A percentile compares a stretch with the other conserved stretches of the same genome.
These are phyloP conservation scores for Oligia strigilis DNA, from an alignment of 2,888 invertebrate species.

Conservation along the genomic window DNA sequence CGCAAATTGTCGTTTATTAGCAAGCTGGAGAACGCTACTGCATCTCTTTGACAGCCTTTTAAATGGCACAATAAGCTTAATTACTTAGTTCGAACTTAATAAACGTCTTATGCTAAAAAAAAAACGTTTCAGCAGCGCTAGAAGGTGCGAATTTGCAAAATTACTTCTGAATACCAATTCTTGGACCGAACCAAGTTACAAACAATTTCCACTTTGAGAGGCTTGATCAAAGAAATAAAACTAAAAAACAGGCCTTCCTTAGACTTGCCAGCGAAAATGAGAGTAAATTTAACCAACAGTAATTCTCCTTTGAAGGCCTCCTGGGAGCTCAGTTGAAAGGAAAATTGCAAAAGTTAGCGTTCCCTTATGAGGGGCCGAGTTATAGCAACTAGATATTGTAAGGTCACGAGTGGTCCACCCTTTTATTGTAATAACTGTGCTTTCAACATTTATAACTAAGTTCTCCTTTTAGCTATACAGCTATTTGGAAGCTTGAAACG, in stretches of 20 bases:
- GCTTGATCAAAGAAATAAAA: slow-evolving; percentile 90
- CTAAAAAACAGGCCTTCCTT: slow-evolving; percentile 86
- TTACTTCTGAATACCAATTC: slow-evolving; percentile 88
- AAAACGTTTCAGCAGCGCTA: slow-evolving; percentile 53
- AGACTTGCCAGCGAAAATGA: slow-evolving; percentile 80
- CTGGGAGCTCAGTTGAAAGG: slow-evolving; percentile 81
- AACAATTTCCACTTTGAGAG: slow-evolving; percentile 87
- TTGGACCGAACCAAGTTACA: slow-evolving; percentile 81
- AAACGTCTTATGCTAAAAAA: slow-evolving; percentile 28
- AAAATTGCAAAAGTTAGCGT: slow-evolving; percentile 89
- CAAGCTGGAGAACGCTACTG: no score
- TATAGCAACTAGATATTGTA: slow-evolving; percentile 76
- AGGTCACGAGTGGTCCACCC: slow-evolving; percentile 60
- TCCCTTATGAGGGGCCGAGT: slow-evolving; percentile 84
- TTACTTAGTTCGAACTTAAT: slow-evolving; percentile 23
- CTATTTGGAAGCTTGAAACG: slow-evolving; percentile 66
- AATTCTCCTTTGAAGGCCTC: slow-evolving; percentile 88
- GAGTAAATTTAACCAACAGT: slow-evolving; percentile 89
- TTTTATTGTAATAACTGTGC: slow-evolving; percentile 60
- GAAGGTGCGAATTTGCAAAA: slow-evolving; percentile 87
- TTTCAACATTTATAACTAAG: slow-evolving; percentile 55
- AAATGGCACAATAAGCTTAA: slow-evolving; percentile 22
- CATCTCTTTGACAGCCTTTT: neutral
- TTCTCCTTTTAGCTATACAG: slow-evolving; percentile 69
- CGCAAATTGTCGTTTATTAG: slow-evolving; percentile 8